Base-by-base conservation (phyloP, 2,797 vertebrate genomes). In the Chromobotia macracanthus region DNA sequence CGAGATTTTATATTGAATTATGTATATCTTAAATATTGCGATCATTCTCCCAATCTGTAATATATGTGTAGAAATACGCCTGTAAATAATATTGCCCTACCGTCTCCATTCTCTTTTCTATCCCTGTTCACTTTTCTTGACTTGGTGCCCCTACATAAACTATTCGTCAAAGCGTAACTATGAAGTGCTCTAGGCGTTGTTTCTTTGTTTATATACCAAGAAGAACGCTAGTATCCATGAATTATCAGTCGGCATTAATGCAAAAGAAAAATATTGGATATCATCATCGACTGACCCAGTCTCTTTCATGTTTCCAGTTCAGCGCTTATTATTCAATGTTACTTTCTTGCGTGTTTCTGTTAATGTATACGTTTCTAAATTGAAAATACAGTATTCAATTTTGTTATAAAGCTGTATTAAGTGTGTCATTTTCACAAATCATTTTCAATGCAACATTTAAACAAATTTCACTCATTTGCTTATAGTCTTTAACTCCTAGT, bases 1-100 rank as follows among this genome's bases (percentile, higher is more conserved):
- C 95, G 95, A 98, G 95, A 96, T 98, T 98, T 98, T 98, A 99
- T 98, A 99, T 94, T 98, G 97, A 98, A 99, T 98, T 98, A 97
- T 99, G 97, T 98, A 97, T 98, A 98, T 97, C 96, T 96, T 95
- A 96, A 93, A 96, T 96, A 95, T 96, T 95, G 95, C 94, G 93
- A 95, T 95, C 96, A 95, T 96, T 95, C 94, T 94, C 97, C 96
- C 96, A 95, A 94, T 97, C 95, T 99, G 97, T 99, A 99, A 96
- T 97, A 98, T 99, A 99, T 96, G 94, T 98, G 97, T 99, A 98
- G 96, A 98, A 97, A 98, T 95, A 93, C 92, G 95, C 95, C 92
- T 98, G 97, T 99, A 98, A 93, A 97, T 98, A 96, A 96, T 95
- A 96, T 93, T 96, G 95, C 94, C 95, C 92, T 92, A 88, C 89